Base-by-base conservation (phyloP, 2,113 vertebrate genomes). In the Embiotoca jacksoni region DNA sequence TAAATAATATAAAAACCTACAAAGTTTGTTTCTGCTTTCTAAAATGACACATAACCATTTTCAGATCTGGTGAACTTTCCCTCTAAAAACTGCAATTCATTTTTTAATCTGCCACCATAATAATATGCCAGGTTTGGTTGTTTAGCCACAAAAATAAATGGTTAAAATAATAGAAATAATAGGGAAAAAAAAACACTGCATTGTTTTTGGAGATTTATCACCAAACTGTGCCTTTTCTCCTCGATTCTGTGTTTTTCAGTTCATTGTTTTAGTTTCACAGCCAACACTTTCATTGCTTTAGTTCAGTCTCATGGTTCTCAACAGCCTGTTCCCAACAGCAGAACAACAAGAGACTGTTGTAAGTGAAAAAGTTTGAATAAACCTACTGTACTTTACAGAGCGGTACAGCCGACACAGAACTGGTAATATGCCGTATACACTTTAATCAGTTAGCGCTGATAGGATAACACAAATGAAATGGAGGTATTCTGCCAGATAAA, bases 291-390 rank as follows among this genome's bases (percentile, higher is more conserved):
- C 30, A 33, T 50, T 69, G 11, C 30, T 33, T 33, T 37, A 16
- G 23, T 57, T 79, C 41, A 59, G 37, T 63, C 35, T 72, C n/a
- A 14, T 2, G 36, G 37, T 52, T 64, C 60, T 55, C 52, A 68
- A 72, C 32, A 70, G 30, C 33, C 30, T 59, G 14, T 63, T 75
- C 72, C 33, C 23, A 80, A 62, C 54, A 59, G 1, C 35, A 56
- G 30, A 10, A 60, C 8, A 23, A 23, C 23, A 23, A 23, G 23
- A 23, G 23, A 23, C 36, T 77, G 58, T 60, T 69, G n/a, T 47
- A 7, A 60, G 11, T 58, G 44, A 44, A 50, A 23, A 30, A 7
- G 0, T 16, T 36, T 16, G 30, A 23, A 75, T 60, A 55, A 33
- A 46, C 55, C 16, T 4, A 33, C 2, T 46, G 3, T 16, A 52